These are phyloP conservation scores for Ferrisia virgata DNA, from an alignment of 2,888 invertebrate species.

Conservation along the genomic window DNA sequence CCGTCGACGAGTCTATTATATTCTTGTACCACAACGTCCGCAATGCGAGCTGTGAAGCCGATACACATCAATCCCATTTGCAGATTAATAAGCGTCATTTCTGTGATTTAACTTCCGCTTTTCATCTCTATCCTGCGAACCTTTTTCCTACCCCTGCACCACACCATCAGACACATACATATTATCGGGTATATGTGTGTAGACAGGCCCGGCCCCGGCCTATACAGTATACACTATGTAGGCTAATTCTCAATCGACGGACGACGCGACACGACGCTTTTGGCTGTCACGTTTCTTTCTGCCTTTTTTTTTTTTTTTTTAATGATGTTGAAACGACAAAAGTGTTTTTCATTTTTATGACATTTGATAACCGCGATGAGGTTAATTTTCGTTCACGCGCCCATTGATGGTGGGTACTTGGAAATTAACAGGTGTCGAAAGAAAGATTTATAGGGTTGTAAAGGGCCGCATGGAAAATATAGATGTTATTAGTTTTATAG, in stretches of 20 bases:
- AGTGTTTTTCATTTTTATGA: background rate
- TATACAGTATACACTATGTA: background rate
- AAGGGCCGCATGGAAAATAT: too few species aligned
- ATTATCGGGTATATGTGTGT: background rate
- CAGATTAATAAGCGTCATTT: conserved; percentile 46
- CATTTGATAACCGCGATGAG: background rate
- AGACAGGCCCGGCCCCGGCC: background rate
- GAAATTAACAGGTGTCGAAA: conserved; percentile 5
- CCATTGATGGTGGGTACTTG: background rate
- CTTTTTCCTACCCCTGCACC: background rate
- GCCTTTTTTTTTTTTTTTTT: too few species aligned
- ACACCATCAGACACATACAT: background rate
- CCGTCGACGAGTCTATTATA: conserved; percentile 40
- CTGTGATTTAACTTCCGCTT: conserved; percentile 44
- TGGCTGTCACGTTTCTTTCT: background rate
- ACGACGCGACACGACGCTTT: background rate
- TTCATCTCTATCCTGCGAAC: background rate
- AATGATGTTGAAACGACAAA: conserved; percentile 2
- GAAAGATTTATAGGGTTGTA: background rate
- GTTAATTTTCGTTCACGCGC: background rate
- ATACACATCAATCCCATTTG: conserved; percentile 46
- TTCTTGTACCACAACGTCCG: conserved; percentile 38
- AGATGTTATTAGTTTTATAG: too few species aligned
- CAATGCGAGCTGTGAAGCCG: conserved; percentile 40
- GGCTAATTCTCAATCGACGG: background rate